These are phyloP conservation scores for Antheraea mylitta DNA, from an alignment of 1,140 invertebrate species.

Conservation along the genomic window DNA sequence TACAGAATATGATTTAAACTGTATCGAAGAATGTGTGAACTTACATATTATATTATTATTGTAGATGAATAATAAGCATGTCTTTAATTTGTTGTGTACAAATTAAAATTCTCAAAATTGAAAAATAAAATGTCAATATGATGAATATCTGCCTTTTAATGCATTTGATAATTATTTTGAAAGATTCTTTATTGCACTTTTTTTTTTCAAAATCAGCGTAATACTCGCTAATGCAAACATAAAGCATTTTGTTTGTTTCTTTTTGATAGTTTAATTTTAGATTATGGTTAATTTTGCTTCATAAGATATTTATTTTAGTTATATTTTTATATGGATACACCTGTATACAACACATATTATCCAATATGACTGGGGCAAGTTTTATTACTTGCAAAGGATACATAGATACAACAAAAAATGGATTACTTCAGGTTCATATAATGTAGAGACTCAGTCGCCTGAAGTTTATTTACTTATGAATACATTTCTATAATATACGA, in stretches of 20 bases:
- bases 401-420: not conserved
- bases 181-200: constrained; percentile 36
- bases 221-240: constrained; percentile 38
- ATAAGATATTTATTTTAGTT: constrained; percentile 79
- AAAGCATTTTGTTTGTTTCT: constrained; percentile 62
- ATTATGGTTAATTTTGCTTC: constrained; percentile 67
- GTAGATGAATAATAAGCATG: constrained; percentile 27
- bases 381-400: constrained; percentile 9
- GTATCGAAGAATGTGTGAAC: constrained; percentile 47
- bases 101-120: constrained; percentile 39
- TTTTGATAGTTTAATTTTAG: constrained; percentile 58
- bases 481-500: constrained; percentile 31
- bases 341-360: constrained; percentile 69
- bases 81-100: constrained; percentile 21
- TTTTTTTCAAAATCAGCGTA: constrained; percentile 27
- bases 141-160: constrained; percentile 70
- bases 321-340: constrained; percentile 74
- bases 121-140: constrained; percentile 48
- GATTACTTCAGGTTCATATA: constrained; percentile 24
- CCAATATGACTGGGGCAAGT: constrained; percentile 6
- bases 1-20: constrained; percentile 36
- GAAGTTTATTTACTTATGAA: constrained; percentile 50
- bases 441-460: constrained; percentile 39
- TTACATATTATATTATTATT: constrained; percentile 28
- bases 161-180: constrained; percentile 59